Percentiles rank a stretch among this genome's conserved stretches.
These are phyloP conservation scores for Oxyscelio sp. DNA, from an alignment of 2,888 invertebrate species.

Conservation along the genomic window DNA sequence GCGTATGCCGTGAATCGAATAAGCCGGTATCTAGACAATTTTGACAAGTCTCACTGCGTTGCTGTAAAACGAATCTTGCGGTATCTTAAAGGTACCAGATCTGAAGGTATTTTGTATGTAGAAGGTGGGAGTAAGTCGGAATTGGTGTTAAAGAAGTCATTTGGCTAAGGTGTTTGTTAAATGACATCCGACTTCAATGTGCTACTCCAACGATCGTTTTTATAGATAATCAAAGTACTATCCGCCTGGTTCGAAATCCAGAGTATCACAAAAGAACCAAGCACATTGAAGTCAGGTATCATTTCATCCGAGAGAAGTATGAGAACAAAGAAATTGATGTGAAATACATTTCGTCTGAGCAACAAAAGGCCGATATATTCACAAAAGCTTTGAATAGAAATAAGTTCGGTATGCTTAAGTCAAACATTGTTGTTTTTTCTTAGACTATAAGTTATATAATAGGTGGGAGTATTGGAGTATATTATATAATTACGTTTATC, in stretches of 20 bases:
- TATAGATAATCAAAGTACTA: background rate
- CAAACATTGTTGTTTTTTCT: too few relatives aligned
- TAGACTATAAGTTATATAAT: too few relatives aligned
- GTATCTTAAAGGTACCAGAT: conserved; percentile 18
- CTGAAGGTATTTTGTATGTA: conserved; percentile 59
- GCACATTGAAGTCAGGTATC: too few relatives aligned
- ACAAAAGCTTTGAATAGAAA: too few relatives aligned
- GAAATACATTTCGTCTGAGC: too few relatives aligned
- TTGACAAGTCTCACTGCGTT: conserved; percentile 28
- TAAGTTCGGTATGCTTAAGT: too few relatives aligned
- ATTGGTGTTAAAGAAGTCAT: background rate
- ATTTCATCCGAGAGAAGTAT: too few relatives aligned
- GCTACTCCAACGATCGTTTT: background rate
- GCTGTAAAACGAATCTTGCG: conserved; percentile 50
- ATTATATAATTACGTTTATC: too few relatives aligned
- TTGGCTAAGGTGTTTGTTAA: background rate
- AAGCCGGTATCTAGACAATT: conserved; percentile 36
- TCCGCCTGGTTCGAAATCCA: background rate
- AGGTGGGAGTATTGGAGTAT: too few relatives aligned
- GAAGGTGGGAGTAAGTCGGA: conserved; percentile 31
- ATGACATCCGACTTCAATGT: background rate
- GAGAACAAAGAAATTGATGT: background rate
- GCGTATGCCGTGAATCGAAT: background rate
- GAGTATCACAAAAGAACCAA: background rate
- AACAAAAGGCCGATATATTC: too few relatives aligned